A percentile compares a stretch with the other conserved stretches of the same genome.
These are phyloP conservation scores for Eleginops maclovinus DNA, from an alignment of 2,113 vertebrate genomes.

Conservation along the genomic window DNA sequence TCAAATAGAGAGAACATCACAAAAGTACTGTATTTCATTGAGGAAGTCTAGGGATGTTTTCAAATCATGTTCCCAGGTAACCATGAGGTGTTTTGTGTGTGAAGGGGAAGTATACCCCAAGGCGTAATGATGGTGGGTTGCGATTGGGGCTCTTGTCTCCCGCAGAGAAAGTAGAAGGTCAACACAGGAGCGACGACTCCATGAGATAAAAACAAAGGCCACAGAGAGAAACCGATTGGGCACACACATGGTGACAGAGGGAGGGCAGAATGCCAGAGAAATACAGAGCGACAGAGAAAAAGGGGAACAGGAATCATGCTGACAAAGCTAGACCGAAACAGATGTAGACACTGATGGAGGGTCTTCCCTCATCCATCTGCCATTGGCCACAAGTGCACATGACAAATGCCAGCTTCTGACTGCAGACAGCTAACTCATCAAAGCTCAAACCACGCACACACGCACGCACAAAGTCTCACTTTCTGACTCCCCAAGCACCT, in stretches of 20 bases:
- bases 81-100: conserved; percentile 5
- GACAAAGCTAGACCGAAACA: conserved; percentile 43
- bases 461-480: neutral
- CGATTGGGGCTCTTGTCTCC: conserved; percentile 21
- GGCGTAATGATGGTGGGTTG: conserved; percentile 32
- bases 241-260: conserved; percentile 7
- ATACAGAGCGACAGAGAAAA: conserved; percentile 12
- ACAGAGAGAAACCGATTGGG: neutral
- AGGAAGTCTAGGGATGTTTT: neutral
- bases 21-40: conserved; percentile 2
- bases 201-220: conserved; percentile 19
- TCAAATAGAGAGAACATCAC: neutral
- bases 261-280: neutral
- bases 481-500: neutral
- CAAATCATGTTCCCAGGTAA: neutral
- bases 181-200: conserved; percentile 23
- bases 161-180: conserved; percentile 50
- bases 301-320: conserved; percentile 6
- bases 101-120: conserved; percentile 53
- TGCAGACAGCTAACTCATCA: conserved; percentile 36
- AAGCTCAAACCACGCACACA: conserved; percentile 22
- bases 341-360: conserved; percentile 53
- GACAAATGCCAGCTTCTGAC: conserved; percentile 48
- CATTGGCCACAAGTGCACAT: conserved; percentile 32
- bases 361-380: conserved; percentile 38